A percentile compares a stretch with the other conserved stretches of the same genome.
Evolutionary conservation across 2,113 vertebrate species (phyloP).

Genomic region (Brachirus orientalis): DNA sequence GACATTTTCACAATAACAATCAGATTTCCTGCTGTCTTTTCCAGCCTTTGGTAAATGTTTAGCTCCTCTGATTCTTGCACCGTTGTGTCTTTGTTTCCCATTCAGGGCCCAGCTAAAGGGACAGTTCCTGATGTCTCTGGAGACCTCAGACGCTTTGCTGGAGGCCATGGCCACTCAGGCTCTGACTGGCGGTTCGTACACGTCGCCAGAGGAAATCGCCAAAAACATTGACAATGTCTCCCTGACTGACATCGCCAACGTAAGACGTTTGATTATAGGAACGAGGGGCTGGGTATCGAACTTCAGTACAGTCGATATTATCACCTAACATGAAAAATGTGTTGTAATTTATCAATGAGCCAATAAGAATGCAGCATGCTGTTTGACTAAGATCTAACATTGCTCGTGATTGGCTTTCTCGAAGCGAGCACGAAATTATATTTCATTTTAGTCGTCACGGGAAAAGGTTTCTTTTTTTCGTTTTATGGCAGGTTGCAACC

Average conservation of each 20-base stretch:
- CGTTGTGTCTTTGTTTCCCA: neutral
- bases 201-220: constrained; percentile 78
- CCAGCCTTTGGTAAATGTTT: neutral
- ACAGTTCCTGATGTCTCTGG: constrained; percentile 89
- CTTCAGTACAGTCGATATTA: neutral
- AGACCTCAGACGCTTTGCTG: constrained; percentile 87
- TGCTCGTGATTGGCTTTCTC: no score
- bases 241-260: constrained; percentile 86
- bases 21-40: no score
- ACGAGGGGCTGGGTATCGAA: neutral
- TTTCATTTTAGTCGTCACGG: no score
- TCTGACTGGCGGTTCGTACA: constrained; percentile 82
- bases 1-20: no score
- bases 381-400: no score
- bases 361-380: no score
- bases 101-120: constrained; percentile 89
- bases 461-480: no score
- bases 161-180: constrained; percentile 89
- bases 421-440: no score
- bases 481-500: no score
- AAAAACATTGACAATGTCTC: constrained; percentile 89
- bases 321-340: no score
- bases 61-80: neutral
- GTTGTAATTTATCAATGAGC: no score
- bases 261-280: constrained; percentile 74